Base-by-base conservation (phyloP, 2,113 vertebrate species). In the Paracanthobrama guichenoti region DNA sequence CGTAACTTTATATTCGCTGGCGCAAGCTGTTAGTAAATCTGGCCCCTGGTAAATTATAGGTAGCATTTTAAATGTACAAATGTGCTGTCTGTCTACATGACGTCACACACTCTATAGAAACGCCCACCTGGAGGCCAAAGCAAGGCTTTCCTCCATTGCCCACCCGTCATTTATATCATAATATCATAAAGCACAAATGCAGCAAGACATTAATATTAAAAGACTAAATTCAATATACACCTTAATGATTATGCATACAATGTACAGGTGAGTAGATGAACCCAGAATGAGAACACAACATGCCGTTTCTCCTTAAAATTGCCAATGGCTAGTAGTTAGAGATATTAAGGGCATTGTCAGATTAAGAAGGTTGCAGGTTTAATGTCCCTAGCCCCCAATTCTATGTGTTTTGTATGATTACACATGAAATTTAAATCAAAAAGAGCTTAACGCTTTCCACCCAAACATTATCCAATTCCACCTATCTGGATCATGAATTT, bases 381-480 rank as follows among this genome's bases (percentile, higher is more conserved):
- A 48, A 48, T 73, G 42, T 26, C 6, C 42, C 42, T 73, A 16
- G 22, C 31, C 8, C 18, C 55, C 22, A 18, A 18, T 42, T 8
- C 28, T n/a, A 14, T 42, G 28, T 59, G 20, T 60, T 60, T n/a
- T 60, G 18, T 42, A 59, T 60, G 22, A 60, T 60, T 78, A 59
- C 31, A 60, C 31, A 60, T 60, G 0, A 26, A 24, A 59, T n/a
- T 42, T 42, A 42, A 59, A 60, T 59, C 44, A 75, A 75, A 75
- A 53, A 31, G 71, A 48, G 71, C 71, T 73, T 73, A 73, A n/a
- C 0, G 42, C 42, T 73, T 71, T 73, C 71, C 42, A 73, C 42
- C 71, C 71, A 73, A 73, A 46, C 71, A 73, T 48, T n/a, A 46
- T 73, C 42, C n/a, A 46, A 72, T 46, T 72, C 69, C 42, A 72